Base-by-base conservation (phyloP, 2,888 invertebrate genomes). In the Amiota minor region DNA sequence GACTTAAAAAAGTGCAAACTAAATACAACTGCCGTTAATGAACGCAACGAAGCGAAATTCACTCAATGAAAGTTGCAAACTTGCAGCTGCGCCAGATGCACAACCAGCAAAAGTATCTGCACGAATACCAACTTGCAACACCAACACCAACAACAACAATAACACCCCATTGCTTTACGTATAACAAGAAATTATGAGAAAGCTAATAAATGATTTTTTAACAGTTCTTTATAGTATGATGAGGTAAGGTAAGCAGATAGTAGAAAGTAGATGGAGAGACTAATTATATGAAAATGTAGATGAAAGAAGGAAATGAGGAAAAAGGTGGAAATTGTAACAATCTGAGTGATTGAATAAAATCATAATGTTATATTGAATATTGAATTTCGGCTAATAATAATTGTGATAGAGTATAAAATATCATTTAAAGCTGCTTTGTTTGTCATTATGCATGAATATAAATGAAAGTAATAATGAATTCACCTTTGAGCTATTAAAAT, bases 21-120 rank as follows among this genome's bases (percentile, higher is more conserved):
- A 79, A 79, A 81, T 79, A 84, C 83, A 83, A 82, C 83, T 79
- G 82, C 80, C 84, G 81, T 72, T 83, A 83, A 82, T 82, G 81
- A 84, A 80, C 76, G 74, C 69, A 83, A 81, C 4, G 35, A 35
- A 35, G 35, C 35, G 35, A 6, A 35, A 35, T 35, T 35, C 35
- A 35, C 79, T 83, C 67, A 20, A 11, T n/a, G 67, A 49, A 67
- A 67, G 20, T 62, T 62, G 64, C 20, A 56, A 53, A 53, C 53
- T 53, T 35, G 45, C 62, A 62, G 47, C 64, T 47, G 45, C 46
- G 16, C 18, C 16, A 12, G 35, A 35, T 35, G 35, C 35, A 35
- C 35, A 6, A 35, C 6, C 35, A 35, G 2, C 6, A 35, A 35
- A 18, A 59, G 59, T 20, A 50, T 50, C 53, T 50, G 20, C 18